Conservation (phyloP, 1,140 invertebrate genomes). For the Coenobita brevimanus region DNA sequence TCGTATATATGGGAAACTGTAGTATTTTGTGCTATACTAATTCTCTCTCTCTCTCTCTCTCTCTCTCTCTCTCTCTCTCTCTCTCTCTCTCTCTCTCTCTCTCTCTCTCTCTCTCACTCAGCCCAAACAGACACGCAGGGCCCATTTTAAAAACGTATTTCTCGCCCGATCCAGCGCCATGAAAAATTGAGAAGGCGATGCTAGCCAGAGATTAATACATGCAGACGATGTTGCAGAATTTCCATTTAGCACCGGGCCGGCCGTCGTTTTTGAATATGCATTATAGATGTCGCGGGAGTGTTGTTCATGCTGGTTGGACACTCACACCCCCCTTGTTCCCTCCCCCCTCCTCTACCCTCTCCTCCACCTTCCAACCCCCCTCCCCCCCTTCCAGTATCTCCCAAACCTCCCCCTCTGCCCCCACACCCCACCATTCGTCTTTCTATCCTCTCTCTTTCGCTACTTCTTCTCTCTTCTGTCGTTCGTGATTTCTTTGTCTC, state of each 20-base stretch:
- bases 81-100: too few species aligned
- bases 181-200: conserved; percentile 50
- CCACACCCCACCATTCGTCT: background rate
- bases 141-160: conserved; percentile 51
- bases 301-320: conserved; percentile 31
- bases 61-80: too few species aligned
- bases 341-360: background rate
- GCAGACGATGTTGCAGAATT: conserved; percentile 50
- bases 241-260: conserved; percentile 32
- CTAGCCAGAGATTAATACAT: conserved; percentile 52
- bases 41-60: too few species aligned
- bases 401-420: too few species aligned
- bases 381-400: background rate
- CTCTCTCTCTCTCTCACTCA: too few species aligned
- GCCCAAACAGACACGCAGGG: background rate
- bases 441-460: too few species aligned
- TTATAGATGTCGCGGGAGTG: conserved; percentile 50
- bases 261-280: conserved; percentile 44
- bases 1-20: too few species aligned
- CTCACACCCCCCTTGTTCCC: background rate
- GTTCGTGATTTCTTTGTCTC: too few species aligned
- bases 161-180: conserved; percentile 27
- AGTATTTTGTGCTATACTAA: too few species aligned
- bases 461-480: too few species aligned
- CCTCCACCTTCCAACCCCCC: conserved; percentile 7